phyloP scores from a whole-genome alignment of 2,113 vertebrate genomes.

The Pangasianodon hypophthalmus region DNA sequence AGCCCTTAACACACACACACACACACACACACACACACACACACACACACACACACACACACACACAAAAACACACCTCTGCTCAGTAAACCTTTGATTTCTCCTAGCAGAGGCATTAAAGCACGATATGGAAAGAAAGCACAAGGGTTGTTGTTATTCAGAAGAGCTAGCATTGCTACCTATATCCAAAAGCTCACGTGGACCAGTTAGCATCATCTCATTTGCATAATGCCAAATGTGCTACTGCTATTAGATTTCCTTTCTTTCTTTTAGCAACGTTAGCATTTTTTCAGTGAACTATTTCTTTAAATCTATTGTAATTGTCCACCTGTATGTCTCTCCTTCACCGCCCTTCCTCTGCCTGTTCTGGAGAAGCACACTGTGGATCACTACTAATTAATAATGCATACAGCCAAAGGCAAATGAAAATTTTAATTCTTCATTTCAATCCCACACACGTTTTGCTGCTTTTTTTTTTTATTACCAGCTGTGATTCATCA shows the following conservation, averaged over 20 bases:
- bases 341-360: neutral
- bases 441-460: conserved; percentile 56
- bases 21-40: conserved; percentile 19
- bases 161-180: neutral
- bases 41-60: neutral
- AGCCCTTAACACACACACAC: conserved; percentile 12
- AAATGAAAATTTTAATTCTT: conserved; percentile 70
- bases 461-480: conserved; percentile 11
- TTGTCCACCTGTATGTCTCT: conserved; percentile 28
- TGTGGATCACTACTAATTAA: conserved; percentile 65
- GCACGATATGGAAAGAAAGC: neutral
- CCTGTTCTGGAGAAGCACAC: conserved; percentile 16
- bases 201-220: neutral
- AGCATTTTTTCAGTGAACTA: neutral
- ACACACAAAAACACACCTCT: neutral
- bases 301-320: neutral
- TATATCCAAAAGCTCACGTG: neutral
- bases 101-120: conserved; percentile 14
- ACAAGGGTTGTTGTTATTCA: neutral
- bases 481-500: conserved; percentile 54
- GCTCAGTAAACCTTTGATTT: conserved; percentile 22
- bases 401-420: conserved; percentile 73
- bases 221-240: conserved; percentile 7
- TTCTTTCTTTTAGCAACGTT: neutral
- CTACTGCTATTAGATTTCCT: neutral